These are phyloP conservation scores for Pimpla rufipes DNA, from an alignment of 2,888 invertebrate species.

Conservation along the genomic window DNA sequence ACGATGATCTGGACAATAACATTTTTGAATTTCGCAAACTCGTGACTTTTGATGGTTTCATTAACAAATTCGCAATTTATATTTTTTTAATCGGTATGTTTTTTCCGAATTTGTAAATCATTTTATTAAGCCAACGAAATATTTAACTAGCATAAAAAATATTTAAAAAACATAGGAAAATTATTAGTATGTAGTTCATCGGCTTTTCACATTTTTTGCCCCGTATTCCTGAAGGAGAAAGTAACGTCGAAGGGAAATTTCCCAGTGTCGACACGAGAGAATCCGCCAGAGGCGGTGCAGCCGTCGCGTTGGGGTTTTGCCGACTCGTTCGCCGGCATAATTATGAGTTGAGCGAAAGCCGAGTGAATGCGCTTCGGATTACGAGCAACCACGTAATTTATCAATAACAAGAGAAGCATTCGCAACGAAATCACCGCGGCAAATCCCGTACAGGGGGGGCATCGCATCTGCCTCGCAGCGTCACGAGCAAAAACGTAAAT, in stretches of 20 bases:
- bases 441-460: constrained; percentile 3
- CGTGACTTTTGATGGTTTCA: no score
- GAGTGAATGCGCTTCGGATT: constrained; percentile 50
- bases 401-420: constrained; percentile 55
- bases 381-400: constrained; percentile 48
- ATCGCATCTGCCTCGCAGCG: neutral
- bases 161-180: no score
- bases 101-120: no score
- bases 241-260: neutral
- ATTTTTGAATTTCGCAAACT: no score
- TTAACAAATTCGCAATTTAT: no score
- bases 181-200: no score
- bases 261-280: constrained; percentile 9
- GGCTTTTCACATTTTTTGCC: no score
- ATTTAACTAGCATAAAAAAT: no score
- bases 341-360: constrained; percentile 37
- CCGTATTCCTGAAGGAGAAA: neutral
- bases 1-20: no score
- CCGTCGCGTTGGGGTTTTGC: neutral
- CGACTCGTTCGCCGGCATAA: constrained; percentile 20
- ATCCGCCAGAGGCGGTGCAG: constrained; percentile 4
- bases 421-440: constrained; percentile 38
- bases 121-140: no score
- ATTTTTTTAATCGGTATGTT: no score
- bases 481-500: neutral